phyloP scores from a whole-genome alignment of 1,140 invertebrate species.

The Apis florea region DNA sequence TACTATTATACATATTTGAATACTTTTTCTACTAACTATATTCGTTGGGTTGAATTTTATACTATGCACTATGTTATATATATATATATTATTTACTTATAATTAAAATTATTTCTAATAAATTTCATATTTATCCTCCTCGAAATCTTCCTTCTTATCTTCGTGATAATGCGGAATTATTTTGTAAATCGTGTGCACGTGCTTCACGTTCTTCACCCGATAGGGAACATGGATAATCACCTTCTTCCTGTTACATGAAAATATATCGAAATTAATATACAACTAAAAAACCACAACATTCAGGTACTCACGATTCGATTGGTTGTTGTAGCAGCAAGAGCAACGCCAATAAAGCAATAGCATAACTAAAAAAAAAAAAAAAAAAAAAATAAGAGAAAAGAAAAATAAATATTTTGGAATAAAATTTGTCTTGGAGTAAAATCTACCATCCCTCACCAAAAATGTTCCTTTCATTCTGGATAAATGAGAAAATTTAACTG shows the following conservation, averaged over 20 bases:
- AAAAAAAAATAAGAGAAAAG: background rate
- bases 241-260: conserved; percentile 78
- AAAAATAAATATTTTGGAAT: background rate
- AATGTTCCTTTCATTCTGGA: conserved; percentile 44
- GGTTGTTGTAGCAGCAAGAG: conserved; percentile 27
- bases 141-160: conserved; percentile 64
- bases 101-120: conserved; percentile 21
- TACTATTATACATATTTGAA: no score
- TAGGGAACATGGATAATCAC: conserved; percentile 84
- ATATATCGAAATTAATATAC: background rate
- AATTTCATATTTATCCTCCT: conserved; percentile 57
- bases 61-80: background rate
- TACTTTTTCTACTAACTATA: conserved; percentile 19
- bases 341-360: conserved; percentile 27
- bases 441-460: background rate
- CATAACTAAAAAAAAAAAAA: conserved; percentile 53
- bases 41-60: conserved; percentile 21
- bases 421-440: no score
- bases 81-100: background rate
- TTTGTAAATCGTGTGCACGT: conserved; percentile 84
- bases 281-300: background rate
- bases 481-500: background rate
- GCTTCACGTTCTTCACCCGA: conserved; percentile 83
- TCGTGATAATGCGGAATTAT: conserved; percentile 80
- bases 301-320: conserved; percentile 44